phyloP scores from a whole-genome alignment of 2,797 vertebrate genomes.

The Phrynocephalus guinanensis region DNA sequence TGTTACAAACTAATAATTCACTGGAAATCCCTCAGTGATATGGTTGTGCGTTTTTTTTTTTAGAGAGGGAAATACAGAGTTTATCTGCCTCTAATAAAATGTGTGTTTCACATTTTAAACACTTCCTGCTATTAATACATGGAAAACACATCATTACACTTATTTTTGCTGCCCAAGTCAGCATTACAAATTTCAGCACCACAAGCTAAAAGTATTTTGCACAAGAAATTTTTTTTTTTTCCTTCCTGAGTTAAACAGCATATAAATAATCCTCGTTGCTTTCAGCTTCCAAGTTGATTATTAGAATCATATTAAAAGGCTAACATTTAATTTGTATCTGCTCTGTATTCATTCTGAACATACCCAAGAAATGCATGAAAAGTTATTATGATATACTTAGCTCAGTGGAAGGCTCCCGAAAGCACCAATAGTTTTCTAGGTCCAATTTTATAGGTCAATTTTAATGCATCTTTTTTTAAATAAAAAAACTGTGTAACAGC shows the following conservation, averaged over 20 bases:
- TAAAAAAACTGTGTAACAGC: neutral
- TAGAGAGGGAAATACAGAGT: conserved; percentile 35
- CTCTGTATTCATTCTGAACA: neutral
- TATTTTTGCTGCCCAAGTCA: conserved; percentile 35
- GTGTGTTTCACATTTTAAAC: conserved; percentile 44
- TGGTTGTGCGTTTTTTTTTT: conserved; percentile 41
- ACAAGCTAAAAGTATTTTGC: conserved; percentile 26
- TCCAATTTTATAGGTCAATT: neutral
- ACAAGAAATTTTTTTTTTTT: neutral
- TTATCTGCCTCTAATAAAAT: conserved; percentile 65
- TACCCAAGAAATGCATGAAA: conserved; percentile 3
- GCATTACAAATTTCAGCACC: conserved; percentile 13
- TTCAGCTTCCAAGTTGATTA: neutral
- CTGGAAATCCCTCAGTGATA: conserved; percentile 55
- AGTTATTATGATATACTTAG: conserved; percentile 47
- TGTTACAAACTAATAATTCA: conserved; percentile 70
- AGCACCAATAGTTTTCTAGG: conserved; percentile 10
- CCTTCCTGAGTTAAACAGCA: conserved; percentile 14
- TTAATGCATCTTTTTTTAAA: too few relatives aligned
- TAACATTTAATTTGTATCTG: conserved; percentile 9
- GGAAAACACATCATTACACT: conserved; percentile 31
- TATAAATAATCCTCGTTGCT: conserved; percentile 29
- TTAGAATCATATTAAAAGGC: conserved; percentile 22
- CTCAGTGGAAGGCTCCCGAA: neutral
- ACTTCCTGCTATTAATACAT: conserved; percentile 38